phyloP scores from a whole-genome alignment of 2,113 vertebrate genomes.

The Ptyas mucosa region DNA sequence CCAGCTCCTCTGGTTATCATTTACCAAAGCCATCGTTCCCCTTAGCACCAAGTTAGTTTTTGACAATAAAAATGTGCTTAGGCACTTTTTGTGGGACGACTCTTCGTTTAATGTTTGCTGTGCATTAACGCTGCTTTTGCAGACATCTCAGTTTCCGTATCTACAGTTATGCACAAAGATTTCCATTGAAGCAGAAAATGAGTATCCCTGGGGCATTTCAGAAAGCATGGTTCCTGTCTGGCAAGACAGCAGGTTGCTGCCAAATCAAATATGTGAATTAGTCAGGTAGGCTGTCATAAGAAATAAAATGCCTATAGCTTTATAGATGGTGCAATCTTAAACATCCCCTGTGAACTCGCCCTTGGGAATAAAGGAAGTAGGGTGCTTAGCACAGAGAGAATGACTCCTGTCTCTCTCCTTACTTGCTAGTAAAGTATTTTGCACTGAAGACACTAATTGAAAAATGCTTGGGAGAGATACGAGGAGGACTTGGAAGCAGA shows the following conservation, averaged over 20 bases:
- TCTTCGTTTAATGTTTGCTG: neutral
- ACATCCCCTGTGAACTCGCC: neutral
- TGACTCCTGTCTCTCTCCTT: neutral
- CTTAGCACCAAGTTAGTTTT: neutral
- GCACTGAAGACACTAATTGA: neutral
- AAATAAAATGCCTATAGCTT: neutral
- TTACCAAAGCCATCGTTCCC: neutral
- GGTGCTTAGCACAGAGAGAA: neutral
- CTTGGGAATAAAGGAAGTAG: neutral
- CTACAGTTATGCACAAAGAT: conserved; percentile 2
- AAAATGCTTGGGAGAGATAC: neutral
- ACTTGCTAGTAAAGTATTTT: neutral
- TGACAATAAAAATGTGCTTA: neutral
- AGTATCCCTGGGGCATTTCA: neutral
- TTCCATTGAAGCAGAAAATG: conserved; percentile 12
- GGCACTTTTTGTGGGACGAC: neutral
- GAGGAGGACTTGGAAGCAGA: neutral
- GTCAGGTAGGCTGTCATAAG: neutral
- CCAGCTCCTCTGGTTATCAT: neutral
- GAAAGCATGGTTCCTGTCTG: neutral
- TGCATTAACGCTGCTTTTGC: neutral
- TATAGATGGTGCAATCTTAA: neutral
- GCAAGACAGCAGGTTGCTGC: conserved; percentile 8
- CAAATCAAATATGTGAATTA: conserved; percentile 24
- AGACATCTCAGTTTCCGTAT: neutral